Evolutionary conservation across 2,888 invertebrate species (phyloP).

Genomic region (Hemithea aestivaria): DNA sequence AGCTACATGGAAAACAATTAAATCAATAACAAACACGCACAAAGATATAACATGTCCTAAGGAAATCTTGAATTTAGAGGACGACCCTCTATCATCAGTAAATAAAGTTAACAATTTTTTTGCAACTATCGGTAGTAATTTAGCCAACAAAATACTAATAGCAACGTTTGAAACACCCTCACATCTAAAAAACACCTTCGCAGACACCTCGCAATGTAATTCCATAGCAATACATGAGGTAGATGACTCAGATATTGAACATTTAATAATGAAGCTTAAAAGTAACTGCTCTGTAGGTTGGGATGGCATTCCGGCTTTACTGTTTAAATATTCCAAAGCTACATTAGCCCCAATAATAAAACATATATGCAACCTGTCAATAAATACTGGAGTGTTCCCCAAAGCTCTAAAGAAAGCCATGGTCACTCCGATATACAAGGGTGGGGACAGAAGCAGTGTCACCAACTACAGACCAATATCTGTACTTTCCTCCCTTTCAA

Average conservation of each 20-base stretch:
- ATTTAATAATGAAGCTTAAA: constrained; percentile 4
- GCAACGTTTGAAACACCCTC: neutral
- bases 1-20: constrained; percentile 11
- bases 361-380: constrained; percentile 7
- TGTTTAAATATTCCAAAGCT: constrained; percentile 5
- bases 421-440: constrained; percentile 15
- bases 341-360: constrained; percentile 3
- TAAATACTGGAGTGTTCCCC: constrained; percentile 15
- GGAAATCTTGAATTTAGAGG: neutral
- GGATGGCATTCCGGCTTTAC: constrained; percentile 9
- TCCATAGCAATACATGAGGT: constrained; percentile 4
- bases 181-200: neutral
- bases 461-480: constrained; percentile 20
- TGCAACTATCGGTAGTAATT: neutral
- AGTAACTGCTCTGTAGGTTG: constrained; percentile 8
- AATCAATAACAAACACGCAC: constrained; percentile 6
- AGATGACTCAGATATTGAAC: constrained; percentile 6
- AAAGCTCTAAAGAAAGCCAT: constrained; percentile 13
- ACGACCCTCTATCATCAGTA: neutral
- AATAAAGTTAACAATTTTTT: constrained; percentile 3
- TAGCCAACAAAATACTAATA: neutral
- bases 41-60: neutral
- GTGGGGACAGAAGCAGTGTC: constrained; percentile 5
- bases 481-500: constrained; percentile 10
- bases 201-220: neutral